Evolutionary conservation across 1,140 invertebrate species (phyloP), one percentile per base, ranked within the genome.

Genomic region (Lepidurus apus): DNA sequence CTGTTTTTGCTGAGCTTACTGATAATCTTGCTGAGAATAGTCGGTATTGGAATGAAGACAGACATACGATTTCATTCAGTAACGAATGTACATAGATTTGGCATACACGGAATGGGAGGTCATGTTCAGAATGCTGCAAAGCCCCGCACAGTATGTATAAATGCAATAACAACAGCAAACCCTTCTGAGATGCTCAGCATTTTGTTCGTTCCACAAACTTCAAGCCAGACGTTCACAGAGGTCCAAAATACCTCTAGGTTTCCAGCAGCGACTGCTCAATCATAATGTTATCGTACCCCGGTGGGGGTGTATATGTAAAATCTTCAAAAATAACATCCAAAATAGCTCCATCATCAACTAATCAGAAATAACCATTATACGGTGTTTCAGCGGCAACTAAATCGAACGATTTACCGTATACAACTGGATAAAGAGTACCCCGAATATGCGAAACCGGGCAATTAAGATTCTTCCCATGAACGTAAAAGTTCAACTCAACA

Each of bases 321-420:
- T 92, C 93, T 80, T 95, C 92, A 85, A 98, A 90, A 82, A 96
- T 93, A 81, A 97, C 91, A 86, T 99, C 97, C 85, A 99, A 85
- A 80, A 98, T 98, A 43, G 97, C 96, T 83, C 96, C 96, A 85
- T 98, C 95, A 84, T 98, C 96, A 82, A 99, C 97, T 98, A 92
- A 82, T 83, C 83, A 81, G 80, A 81, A 74, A 34, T 78, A 43
- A 34, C 26, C 26, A 53, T 47, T 78, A 78, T 9, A 34, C 75
- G 4, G 42, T 43, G n/a, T n/a, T n/a, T 21, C 43, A n/a, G 42
- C 44, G 78, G 7, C n/a, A 42, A 75, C 10, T 24, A 26, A 65
- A 74, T 8, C 13, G 44, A 80, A 26, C 24, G 1, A 9, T 42
- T 88, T 88, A 98, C 96, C 96, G 89, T 95, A 98, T 80, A 99